These are phyloP conservation scores for Tragopan temminckii DNA, from an alignment of 2,797 vertebrate species.

Conservation along the genomic window DNA sequence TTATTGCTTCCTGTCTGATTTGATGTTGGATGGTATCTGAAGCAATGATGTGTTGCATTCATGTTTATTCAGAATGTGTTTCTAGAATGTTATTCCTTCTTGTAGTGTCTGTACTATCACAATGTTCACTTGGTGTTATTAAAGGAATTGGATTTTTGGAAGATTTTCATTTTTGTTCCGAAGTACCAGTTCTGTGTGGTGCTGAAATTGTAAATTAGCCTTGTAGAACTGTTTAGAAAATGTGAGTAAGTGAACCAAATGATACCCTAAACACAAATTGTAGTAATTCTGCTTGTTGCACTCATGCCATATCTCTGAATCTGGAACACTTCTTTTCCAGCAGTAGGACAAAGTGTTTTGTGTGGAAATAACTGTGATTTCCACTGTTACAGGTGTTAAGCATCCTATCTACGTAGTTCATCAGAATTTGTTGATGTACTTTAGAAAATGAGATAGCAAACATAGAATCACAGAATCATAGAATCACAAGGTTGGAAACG, in stretches of 20 bases:
- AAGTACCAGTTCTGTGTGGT: not conserved
- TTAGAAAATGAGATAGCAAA: not conserved
- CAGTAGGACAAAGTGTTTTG: not conserved
- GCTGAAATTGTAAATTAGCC: not conserved
- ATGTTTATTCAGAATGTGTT: not conserved
- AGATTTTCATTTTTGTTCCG: not conserved
- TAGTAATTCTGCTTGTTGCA: not conserved
- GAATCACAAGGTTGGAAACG: no score
- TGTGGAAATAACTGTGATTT: not conserved
- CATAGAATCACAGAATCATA: no score
- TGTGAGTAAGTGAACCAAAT: not conserved
- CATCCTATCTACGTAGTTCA: not conserved
- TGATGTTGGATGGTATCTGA: not conserved
- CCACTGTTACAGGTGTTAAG: not conserved
- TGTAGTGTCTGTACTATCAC: not conserved
- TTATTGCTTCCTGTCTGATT: not conserved
- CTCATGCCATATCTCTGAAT: not conserved
- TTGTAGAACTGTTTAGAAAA: not conserved
- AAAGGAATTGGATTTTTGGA: constrained; percentile 2
- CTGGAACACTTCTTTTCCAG: not conserved
- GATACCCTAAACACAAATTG: not conserved
- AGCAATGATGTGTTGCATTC: not conserved
- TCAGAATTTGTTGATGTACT: not conserved
- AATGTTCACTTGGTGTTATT: not conserved
- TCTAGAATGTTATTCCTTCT: not conserved